Evolutionary conservation across 2,888 invertebrate species (phyloP).

Genomic region (Coelopa pilipes): DNA sequence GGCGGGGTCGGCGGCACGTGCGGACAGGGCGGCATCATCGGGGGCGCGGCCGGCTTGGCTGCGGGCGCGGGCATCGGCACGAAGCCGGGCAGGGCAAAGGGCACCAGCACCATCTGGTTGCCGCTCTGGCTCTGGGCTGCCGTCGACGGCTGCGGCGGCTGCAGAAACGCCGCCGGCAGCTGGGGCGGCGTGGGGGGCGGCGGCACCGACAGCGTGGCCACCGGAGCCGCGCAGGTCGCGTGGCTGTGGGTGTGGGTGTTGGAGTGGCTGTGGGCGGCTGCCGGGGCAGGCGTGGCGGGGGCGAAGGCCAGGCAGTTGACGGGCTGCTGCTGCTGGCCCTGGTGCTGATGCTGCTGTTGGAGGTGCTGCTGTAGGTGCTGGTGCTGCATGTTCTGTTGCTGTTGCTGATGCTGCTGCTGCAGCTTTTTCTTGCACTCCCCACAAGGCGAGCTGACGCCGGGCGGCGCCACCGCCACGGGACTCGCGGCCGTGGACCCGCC

Average conservation of each 20-base stretch:
- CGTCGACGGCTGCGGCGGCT: background rate
- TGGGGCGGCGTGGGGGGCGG: slow-evolving; percentile 28
- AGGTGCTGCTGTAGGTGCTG: slow-evolving; percentile 42
- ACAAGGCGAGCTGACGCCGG: slow-evolving; percentile 18
- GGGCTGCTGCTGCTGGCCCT: slow-evolving; percentile 37
- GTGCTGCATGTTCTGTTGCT: slow-evolving; percentile 43
- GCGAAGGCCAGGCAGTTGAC: background rate
- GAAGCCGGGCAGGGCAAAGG: slow-evolving; percentile 55
- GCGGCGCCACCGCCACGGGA: too few relatives aligned
- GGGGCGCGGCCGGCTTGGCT: slow-evolving; percentile 36
- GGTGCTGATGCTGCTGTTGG: slow-evolving; percentile 47
- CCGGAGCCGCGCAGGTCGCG: slow-evolving; percentile 6
- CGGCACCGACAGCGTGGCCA: slow-evolving; percentile 18
- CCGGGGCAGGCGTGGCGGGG: background rate
- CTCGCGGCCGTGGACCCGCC: too few relatives aligned
- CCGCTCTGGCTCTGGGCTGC: background rate
- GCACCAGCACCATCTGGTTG: slow-evolving; percentile 58
- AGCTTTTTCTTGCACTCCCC: slow-evolving; percentile 48
- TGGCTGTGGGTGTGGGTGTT: background rate
- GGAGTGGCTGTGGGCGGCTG: background rate
- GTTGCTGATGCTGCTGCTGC: slow-evolving; percentile 48
- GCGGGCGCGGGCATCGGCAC: slow-evolving; percentile 37
- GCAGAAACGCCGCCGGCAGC: background rate
- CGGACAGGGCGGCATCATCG: slow-evolving; percentile 8
- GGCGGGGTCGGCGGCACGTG: slow-evolving; percentile 15